Base-by-base conservation (phyloP, 35 echinoderm and acorn worm genomes). In the Ophioderma brevispina region DNA sequence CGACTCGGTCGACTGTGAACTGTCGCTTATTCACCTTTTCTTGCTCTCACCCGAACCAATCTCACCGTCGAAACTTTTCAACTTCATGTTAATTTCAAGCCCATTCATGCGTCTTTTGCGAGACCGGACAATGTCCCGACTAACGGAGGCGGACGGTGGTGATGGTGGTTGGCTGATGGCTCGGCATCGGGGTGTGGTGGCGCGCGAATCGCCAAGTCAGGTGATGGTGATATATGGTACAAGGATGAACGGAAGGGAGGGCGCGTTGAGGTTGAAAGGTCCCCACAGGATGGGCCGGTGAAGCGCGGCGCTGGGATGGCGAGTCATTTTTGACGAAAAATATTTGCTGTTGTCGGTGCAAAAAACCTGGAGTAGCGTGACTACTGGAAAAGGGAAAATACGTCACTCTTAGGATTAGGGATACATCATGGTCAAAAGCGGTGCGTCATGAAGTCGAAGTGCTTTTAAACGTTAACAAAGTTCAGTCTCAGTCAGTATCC, bases 1-100 rank as follows among this genome's bases (percentile, higher is more conserved):
- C 0, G 89, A 35, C 31, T 39, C n/a, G 80, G 28, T 95, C 94
- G 0, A 50, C 64, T n/a, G n/a, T 43, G 78, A 78, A 86, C 80
- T 82, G 75, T 91, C 82, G 36, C 43, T 38, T 59, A 39, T 84
- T 14, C 32, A 40, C 1, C 13, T n/a, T 52, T 82, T 41, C n/a
- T 35, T 86, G 5, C 78, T 40, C 13, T 49, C 75, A 18, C 0
- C 36, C 0, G 36, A 11, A 19, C 38, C 76, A 14, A 42, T 35
- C 13, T 78, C 85, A 1, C 3, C 13, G 40, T 75, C 50, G 1
- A 31, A 35, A 50, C 25, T 76, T 70, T 6, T 70, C 28, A 30
- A 70, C n/a, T 70, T 30, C 4, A 2, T 70, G 41, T 46, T 4
- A 8, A 46, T 17, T 17, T 46, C 4, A 46, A 46, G 17, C 17